These are phyloP conservation scores for Sclerurus mexicanus DNA, from an alignment of 2,113 vertebrate species.

Conservation along the genomic window DNA sequence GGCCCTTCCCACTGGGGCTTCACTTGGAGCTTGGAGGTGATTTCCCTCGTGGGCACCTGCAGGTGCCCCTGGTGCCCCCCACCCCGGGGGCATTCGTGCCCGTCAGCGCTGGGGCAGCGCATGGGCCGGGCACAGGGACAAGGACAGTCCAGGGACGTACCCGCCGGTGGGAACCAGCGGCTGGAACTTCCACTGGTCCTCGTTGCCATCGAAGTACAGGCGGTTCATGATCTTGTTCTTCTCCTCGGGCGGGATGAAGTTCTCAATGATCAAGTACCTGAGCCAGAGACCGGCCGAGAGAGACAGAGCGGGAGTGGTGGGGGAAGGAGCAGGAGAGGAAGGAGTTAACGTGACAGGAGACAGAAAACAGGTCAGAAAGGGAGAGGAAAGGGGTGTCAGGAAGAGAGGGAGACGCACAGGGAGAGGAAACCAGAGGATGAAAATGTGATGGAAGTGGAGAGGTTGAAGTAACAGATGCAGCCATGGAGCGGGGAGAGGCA, in stretches of 20 bases:
- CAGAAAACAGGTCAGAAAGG: not conserved
- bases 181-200: constrained; percentile 93
- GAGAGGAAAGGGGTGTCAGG: not conserved
- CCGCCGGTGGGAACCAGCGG: constrained; percentile 83
- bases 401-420: not conserved
- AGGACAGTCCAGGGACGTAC: not conserved
- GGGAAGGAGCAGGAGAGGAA: not conserved
- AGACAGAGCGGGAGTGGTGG: fast-evolving
- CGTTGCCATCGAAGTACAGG: constrained; percentile 89
- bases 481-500: not conserved
- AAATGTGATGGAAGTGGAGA: not conserved
- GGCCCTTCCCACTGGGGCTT: not conserved
- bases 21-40: not conserved
- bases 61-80: fast-evolving
- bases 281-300: not conserved
- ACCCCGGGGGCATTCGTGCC: fast-evolving
- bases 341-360: not conserved
- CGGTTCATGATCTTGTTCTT: constrained; percentile 97
- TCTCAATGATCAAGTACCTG: constrained; percentile 95
- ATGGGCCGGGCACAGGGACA: not conserved
- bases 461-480: not conserved
- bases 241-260: constrained; percentile 94
- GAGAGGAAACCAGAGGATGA: not conserved
- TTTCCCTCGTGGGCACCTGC: not conserved
- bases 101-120: not conserved